These are phyloP conservation scores for Drosophila neonasuta DNA, from an alignment of 2,888 invertebrate species.

Conservation along the genomic window DNA sequence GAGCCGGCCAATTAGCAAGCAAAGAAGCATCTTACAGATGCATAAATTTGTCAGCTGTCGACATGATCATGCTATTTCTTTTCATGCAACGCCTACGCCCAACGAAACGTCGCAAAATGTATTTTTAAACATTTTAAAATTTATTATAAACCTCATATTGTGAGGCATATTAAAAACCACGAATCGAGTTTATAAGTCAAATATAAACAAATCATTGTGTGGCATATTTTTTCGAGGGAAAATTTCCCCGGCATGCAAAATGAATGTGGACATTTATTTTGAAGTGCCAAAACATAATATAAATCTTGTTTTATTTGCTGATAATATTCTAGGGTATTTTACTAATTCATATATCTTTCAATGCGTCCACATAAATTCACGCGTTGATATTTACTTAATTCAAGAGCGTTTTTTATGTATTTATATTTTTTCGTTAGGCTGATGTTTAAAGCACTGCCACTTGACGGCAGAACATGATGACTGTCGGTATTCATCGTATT, in stretches of 20 bases:
- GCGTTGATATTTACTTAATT: constrained; percentile 43
- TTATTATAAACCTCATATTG: not conserved
- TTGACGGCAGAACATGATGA: constrained; percentile 66
- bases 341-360: not conserved
- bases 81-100: constrained; percentile 42
- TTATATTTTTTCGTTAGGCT: constrained; percentile 32
- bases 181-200: not conserved
- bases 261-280: not conserved
- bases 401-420: constrained; percentile 38
- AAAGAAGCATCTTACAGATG: constrained; percentile 32
- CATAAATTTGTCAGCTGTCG: constrained; percentile 73
- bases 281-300: not conserved
- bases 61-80: constrained; percentile 47
- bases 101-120: constrained; percentile 12
- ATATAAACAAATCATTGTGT: not conserved
- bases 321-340: constrained; percentile 16
- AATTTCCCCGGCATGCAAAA: not conserved
- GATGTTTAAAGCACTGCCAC: constrained; percentile 39
- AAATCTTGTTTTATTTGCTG: not conserved
- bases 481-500: constrained; percentile 35
- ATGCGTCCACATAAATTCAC: constrained; percentile 33
- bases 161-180: constrained; percentile 1
- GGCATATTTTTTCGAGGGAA: not conserved
- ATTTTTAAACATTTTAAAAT: constrained; percentile 25
- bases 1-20: constrained; percentile 58